Evolutionary conservation across 2,888 invertebrate species (phyloP), one percentile per base, ranked within the genome.

Genomic region (Coecobrya sp.): DNA sequence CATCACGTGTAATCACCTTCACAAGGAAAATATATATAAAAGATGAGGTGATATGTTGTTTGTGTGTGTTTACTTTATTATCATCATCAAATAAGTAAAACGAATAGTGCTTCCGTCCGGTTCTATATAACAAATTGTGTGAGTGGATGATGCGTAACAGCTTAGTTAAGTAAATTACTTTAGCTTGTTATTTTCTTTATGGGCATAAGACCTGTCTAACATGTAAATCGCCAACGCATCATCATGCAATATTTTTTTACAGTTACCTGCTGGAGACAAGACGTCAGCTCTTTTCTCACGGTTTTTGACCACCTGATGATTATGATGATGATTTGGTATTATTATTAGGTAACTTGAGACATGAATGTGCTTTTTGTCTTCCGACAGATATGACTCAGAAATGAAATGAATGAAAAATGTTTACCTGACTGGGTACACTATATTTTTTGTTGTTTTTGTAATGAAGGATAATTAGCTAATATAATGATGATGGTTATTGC

Each of bases 1-100:
- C 86, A 59, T 59, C 59, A 86, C 86, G 86, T 86, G 86, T 86
- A 86, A 86, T 86, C 86, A 86, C 86, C 86, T 73, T 62, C 19
- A 19, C 7, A 49, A 49, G 11, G 13, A 70, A 36, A 70, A 36
- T 42, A 42, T 42, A n/a, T 36, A 22, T 10, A 36, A 22, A 36
- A 22, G 27, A 36, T 13, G n/a, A 11, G 70, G 36, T 70, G 30
- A n/a, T 70, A 36, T 70, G 70, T n/a, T 13, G 7, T 65, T 1
- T 65, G 27, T 68, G 8, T 30, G 36, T 70, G 36, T 70, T 70
- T 70, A 36, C 70, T 70, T 65, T 65, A 27, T 65, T 0, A 65
- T 27, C 27, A 65, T 65, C 11, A 11, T 13, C 8, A 25, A 27
- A 65, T 19, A 65, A 65, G 65, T 65, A 65, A 65, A 70, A 70